Evolutionary conservation across 2,888 invertebrate genomes (phyloP).

Genomic region (Neria commutata): DNA sequence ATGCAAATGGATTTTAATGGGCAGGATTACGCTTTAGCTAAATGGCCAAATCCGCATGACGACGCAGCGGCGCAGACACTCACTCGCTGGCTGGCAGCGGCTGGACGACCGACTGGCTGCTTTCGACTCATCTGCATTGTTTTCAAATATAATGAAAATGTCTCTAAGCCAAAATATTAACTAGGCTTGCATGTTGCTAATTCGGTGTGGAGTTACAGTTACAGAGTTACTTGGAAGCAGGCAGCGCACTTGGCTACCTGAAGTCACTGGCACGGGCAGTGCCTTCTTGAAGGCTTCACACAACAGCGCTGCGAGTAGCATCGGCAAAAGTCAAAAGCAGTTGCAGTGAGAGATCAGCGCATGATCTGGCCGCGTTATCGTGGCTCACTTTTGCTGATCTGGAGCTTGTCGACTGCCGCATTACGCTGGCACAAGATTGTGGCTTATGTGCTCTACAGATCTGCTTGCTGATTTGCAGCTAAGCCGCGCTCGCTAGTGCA

Average conservation of each 20-base stretch:
- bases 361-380: too few species aligned
- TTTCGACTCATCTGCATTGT: constrained; percentile 35
- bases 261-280: constrained; percentile 11
- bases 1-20: constrained; percentile 58
- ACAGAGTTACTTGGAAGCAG: not conserved
- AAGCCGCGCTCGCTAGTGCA: not conserved
- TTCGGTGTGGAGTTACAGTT: not conserved
- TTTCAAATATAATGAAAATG: constrained; percentile 53
- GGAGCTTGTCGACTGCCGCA: not conserved
- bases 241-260: constrained; percentile 45
- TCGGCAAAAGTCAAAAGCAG: constrained; percentile 50
- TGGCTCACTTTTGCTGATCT: not conserved
- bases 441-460: constrained; percentile 35
- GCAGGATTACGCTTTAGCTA: constrained; percentile 53
- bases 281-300: constrained; percentile 9
- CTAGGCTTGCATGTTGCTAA: constrained; percentile 16
- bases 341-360: constrained; percentile 47
- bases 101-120: not conserved
- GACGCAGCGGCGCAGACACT: constrained; percentile 26
- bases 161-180: constrained; percentile 59
- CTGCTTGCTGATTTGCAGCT: constrained; percentile 6
- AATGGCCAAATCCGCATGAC: constrained; percentile 42
- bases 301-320: constrained; percentile 16
- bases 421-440: constrained; percentile 35
- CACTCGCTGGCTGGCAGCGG: constrained; percentile 12